A percentile compares a stretch with the other conserved stretches of the same genome.
These are phyloP conservation scores for Ariopsis seemanni DNA, from an alignment of 2,113 vertebrate species.

Conservation along the genomic window DNA sequence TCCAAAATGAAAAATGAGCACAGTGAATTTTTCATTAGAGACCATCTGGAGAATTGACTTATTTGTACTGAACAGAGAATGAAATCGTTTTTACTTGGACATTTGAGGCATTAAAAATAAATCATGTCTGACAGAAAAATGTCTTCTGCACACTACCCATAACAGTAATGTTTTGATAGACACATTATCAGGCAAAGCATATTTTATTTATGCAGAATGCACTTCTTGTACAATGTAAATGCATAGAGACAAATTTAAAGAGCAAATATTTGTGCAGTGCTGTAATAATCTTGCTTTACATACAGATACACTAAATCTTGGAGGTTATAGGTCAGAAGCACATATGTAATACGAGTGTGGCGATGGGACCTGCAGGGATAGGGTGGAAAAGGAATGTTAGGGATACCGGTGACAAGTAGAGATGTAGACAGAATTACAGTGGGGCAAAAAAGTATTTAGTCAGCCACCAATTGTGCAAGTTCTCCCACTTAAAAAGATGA, in stretches of 20 bases:
- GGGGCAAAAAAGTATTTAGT: too few relatives aligned
- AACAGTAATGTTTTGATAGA: background rate
- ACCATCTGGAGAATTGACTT: constrained; percentile 16
- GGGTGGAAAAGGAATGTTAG: background rate
- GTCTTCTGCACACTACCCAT: background rate
- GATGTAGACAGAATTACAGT: background rate
- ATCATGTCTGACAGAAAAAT: background rate
- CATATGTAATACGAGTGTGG: background rate
- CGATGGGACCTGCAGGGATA: background rate
- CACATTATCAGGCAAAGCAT: background rate
- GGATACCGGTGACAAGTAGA: background rate
- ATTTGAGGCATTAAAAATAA: constrained; percentile 23
- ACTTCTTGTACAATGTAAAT: too few relatives aligned
- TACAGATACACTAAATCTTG: background rate
- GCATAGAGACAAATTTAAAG: background rate
- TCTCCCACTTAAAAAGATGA: too few relatives aligned
- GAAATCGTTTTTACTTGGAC: constrained; percentile 9
- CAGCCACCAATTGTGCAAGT: too few relatives aligned
- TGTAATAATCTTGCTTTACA: background rate
- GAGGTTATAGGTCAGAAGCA: background rate
- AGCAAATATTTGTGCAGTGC: background rate
- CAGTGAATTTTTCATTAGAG: background rate
- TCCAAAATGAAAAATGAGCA: background rate
- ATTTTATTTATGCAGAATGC: background rate
- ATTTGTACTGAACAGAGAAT: background rate